phyloP scores from a whole-genome alignment of 1,140 invertebrate species.

The Caenorhabditis latens region DNA sequence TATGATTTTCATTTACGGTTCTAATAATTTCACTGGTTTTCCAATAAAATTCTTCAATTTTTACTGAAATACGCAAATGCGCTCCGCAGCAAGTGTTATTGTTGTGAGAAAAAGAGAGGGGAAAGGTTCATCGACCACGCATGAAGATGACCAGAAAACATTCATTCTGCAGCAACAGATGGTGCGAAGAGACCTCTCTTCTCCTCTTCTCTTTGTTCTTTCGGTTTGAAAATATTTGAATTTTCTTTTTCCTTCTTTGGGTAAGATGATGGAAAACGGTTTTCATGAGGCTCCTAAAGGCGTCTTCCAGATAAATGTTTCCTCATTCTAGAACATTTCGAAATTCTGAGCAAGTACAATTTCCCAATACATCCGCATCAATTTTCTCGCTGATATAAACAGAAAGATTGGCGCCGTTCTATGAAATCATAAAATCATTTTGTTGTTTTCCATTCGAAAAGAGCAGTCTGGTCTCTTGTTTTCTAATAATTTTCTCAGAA shows the following conservation, averaged over 20 bases:
- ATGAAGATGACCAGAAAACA: neutral
- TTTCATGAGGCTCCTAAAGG: no score
- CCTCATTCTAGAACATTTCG: no score
- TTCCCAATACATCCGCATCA: neutral
- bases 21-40: neutral
- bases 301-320: no score
- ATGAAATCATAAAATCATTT: neutral
- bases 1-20: neutral
- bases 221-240: neutral
- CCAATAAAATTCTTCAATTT: neutral
- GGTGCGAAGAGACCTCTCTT: neutral
- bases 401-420: neutral
- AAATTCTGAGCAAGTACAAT: neutral
- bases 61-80: neutral
- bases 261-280: no score
- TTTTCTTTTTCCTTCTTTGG: no score
- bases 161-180: neutral
- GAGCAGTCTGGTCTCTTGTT: neutral
- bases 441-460: neutral
- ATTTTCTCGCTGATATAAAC: neutral
- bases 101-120: neutral
- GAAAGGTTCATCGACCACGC: conserved; percentile 21
- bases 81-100: neutral
- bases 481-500: neutral
- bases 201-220: neutral